phyloP scores from a whole-genome alignment of 1,140 invertebrate genomes.

The Diabrotica virgifera region DNA sequence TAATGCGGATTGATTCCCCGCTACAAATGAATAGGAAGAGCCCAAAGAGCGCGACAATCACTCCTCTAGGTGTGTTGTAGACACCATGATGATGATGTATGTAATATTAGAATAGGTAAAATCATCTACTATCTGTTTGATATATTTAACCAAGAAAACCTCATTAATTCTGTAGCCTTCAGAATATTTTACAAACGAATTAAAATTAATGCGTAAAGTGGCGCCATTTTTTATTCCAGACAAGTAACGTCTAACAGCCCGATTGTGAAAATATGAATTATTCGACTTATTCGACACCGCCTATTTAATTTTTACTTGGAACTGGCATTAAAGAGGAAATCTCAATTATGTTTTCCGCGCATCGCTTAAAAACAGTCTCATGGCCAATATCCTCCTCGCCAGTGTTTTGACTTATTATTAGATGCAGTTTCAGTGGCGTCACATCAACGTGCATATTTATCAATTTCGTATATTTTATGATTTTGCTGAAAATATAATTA shows the following conservation, averaged over 20 bases:
- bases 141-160: too few relatives aligned
- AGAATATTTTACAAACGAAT: background rate
- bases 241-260: background rate
- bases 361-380: conserved; percentile 13
- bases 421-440: conserved; percentile 8
- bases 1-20: too few relatives aligned
- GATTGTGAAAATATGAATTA: conserved; percentile 1
- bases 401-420: conserved; percentile 18
- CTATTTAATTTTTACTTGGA: conserved; percentile 7
- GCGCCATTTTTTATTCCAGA: background rate
- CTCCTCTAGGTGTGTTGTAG: too few relatives aligned
- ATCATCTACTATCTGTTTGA: too few relatives aligned
- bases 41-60: too few relatives aligned
- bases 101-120: too few relatives aligned
- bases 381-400: conserved; percentile 14
- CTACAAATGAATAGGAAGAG: too few relatives aligned
- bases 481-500: too few relatives aligned
- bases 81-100: too few relatives aligned
- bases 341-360: conserved; percentile 12
- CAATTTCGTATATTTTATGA: too few relatives aligned
- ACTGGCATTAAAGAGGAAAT: conserved; percentile 11
- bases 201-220: background rate
- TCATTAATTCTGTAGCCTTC: background rate
- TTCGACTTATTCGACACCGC: conserved; percentile 1
- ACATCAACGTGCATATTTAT: background rate